Base-by-base conservation (phyloP, 2,113 vertebrate genomes). In the Peromyscus polionotus region DNA sequence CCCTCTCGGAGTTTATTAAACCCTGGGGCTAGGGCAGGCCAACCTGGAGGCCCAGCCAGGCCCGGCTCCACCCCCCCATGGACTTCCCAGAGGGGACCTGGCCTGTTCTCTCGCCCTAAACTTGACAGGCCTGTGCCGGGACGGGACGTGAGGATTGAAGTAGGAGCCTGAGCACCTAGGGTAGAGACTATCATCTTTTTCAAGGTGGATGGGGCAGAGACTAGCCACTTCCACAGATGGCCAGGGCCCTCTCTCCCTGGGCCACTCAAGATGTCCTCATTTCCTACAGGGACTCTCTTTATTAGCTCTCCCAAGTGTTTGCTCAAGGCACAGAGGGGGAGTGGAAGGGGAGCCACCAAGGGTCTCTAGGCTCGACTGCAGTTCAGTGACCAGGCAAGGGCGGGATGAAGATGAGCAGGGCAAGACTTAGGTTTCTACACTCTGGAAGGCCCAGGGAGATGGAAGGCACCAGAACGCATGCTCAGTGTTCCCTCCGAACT, bases 1-100 rank as follows among this genome's bases (percentile, higher is more conserved):
- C 96, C 95, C 87, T 97, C 98, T 97, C 0, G 0, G 96, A 98
- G 97, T 98, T 98, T 98, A 97, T 98, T 98, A 97, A 98, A 97
- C 96, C 97, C 93, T 3, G 63, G 94, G 93, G 96, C 88, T 95
- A 86, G 97, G 91, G 81, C 94, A 96, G 90, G 97, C 86, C 88
- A 94, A 96, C 93, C 95, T 97, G 88, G 95, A 97, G 92, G 94
- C 96, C 81, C 48, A 31, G 96, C 76, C 95, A 91, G 95, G 39
- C 90, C 95, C 48, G 88, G 88, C 81, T 73, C 72, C 59, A 0
- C 88, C 94, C 88, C 80, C 73, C 70, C 20, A 42, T 1, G 6
- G 77, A 93, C 93, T 90, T 96, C 95, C 92, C 36, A 19, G 17
- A 33, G 93, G 77, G 93, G 95, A 95, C 95, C 80, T 83, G 51